Base-by-base conservation (phyloP, 2,888 invertebrate species). In the Endotricha flammealis region DNA sequence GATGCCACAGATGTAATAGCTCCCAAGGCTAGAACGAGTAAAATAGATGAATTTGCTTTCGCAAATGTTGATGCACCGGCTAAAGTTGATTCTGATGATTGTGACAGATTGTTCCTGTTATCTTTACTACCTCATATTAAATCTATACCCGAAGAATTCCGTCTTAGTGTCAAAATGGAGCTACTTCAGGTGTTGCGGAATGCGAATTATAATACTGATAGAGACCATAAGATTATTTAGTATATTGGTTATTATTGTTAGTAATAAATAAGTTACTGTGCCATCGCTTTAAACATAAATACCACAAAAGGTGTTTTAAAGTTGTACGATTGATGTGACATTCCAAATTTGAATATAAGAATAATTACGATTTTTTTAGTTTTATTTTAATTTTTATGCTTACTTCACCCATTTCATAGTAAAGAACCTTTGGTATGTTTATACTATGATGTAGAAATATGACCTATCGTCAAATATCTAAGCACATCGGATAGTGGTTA, bases 101-200 rank as follows among this genome's bases (percentile, higher is more conserved):
- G 75, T 1, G 86, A 86, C 27, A 79, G 66, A 48, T 51, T 85
- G 60, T 86, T 86, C 40, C 62, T 86, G 2, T 33, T 86, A 12
- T 86, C 86, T 1, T 57, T 86, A 0, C 47, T 83, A 11, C 83
- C 83, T 2, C 83, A 85, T 55, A 50, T 86, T 16, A 83, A 76
- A 45, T 57, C 74, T 0, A 64, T 86, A 39, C 85, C 85, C 0
- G 82, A 85, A 22, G 68, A 75, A 29, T 59, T 57, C 31, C 60
- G 76, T 1, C 48, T 86, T 3, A 78, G 76, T 24, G 77, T 70
- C 5, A 85, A 86, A 59, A 72, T 86, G 71, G 80, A 85, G 38
- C 44, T 86, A 32, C 77, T 86, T 82, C 75, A 80, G 44, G 82
- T 86, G 11, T 48, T 86, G 23, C 62, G 72, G 36, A 81, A 78